Base-by-base conservation (phyloP, 1,140 invertebrate genomes). In the Cyrtorhinus lividipennis region DNA sequence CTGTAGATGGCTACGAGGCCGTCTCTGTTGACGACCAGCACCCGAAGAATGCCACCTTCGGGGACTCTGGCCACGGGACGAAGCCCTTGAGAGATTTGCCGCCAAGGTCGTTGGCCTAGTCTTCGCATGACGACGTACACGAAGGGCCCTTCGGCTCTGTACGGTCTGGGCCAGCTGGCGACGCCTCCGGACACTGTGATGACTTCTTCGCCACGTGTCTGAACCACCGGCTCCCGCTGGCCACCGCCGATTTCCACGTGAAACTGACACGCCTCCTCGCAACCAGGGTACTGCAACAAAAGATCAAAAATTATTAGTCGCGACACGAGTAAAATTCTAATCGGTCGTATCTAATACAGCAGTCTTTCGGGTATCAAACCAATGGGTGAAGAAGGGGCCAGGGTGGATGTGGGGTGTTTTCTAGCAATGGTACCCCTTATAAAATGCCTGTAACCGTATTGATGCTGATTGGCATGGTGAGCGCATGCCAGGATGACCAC, bases 71-170 rank as follows among this genome's bases (percentile, higher is more conserved):
- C 80, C 8, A 78, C 77, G 59, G 80, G 69, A 18, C 80, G 75
- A 67, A 82, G 74, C 1, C 80, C 82, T 74, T 83, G 80, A 66
- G 80, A 79, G 57, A 84, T 80, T 74, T 84, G 81, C 56, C 80
- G 71, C 82, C 82, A 84, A n/a, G 78, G 79, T 64, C 78, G 73
- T 25, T 77, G 76, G 24, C 78, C 68, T 1, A 64, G 75, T 62
- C 81, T 76, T 2, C 81, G 72, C 80, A 84, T 83, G 22, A 84
- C 80, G 2, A 83, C 80, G 72, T 83, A 84, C n/a, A 84, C 81
- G n/a, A 83, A 70, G 18, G 80, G 80, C 2, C 59, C 65, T 24
- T 69, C 68, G 10, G 76, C 73, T 12, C 77, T 76, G 0, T 76
- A 75, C 10, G 80, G 79, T 18, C 79, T 75, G 0, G 81, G 82